These are phyloP conservation scores for Phymanthus crucifer DNA, from an alignment of 92 coral and sea anemone genomes.

Conservation along the genomic window DNA sequence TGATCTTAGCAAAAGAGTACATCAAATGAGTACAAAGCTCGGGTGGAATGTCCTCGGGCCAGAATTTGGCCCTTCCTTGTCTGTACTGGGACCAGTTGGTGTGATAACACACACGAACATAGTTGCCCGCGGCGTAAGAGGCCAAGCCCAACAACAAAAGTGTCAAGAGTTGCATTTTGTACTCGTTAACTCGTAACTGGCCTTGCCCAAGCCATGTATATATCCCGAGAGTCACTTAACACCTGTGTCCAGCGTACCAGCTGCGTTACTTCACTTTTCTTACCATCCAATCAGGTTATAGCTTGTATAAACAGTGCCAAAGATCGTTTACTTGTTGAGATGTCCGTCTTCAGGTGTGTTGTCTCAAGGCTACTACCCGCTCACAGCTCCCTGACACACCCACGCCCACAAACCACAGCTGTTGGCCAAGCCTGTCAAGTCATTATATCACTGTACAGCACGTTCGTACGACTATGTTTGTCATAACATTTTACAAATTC, in stretches of 20 bases:
- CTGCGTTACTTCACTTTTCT: neutral
- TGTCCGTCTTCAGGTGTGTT: neutral
- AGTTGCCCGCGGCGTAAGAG: slow-evolving; percentile 50
- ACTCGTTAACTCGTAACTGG: neutral
- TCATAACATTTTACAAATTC: neutral
- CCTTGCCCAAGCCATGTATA: neutral
- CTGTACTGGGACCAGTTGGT: slow-evolving; percentile 97
- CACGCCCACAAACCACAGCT: neutral
- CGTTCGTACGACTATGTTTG: neutral
- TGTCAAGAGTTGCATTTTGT: slow-evolving; percentile 29
- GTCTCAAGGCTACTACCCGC: neutral
- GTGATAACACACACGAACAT: slow-evolving; percentile 93
- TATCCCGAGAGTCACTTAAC: neutral
- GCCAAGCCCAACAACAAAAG: slow-evolving; percentile 51
- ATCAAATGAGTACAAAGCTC: slow-evolving; percentile 79
- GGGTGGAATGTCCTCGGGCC: slow-evolving; percentile 79
- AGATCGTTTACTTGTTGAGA: neutral
- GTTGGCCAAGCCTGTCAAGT: neutral
- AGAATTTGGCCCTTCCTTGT: slow-evolving; percentile 71
- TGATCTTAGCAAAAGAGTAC: slow-evolving; percentile 88
- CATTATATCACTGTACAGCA: neutral
- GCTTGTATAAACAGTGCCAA: neutral
- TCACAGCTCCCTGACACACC: neutral
- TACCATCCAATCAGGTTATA: neutral
- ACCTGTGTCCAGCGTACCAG: neutral